Conservation (phyloP, 2,113 vertebrate genomes). For the Pomatorhinus ruficollis region DNA sequence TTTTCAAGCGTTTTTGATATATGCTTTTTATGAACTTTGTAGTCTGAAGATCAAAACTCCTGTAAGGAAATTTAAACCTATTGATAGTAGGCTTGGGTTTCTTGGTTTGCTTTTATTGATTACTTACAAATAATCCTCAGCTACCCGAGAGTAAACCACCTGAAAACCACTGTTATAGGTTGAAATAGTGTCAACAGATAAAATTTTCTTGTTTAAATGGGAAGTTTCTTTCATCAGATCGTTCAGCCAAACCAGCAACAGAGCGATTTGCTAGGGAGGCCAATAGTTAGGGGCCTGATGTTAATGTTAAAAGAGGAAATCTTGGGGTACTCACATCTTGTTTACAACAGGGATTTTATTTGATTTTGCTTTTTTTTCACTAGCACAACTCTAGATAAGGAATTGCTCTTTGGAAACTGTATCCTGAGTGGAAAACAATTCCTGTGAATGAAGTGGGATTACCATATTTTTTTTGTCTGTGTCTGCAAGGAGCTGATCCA, state of each 20-base stretch:
- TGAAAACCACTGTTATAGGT: neutral
- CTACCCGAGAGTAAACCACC: neutral
- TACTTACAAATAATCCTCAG: neutral
- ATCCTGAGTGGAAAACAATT: neutral
- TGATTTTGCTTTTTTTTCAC: neutral
- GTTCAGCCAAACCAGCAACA: neutral
- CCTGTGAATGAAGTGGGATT: neutral
- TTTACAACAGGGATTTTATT: neutral
- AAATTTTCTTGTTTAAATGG: neutral
- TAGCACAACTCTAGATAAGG: neutral
- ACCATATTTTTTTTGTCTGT: neutral
- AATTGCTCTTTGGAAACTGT: neutral
- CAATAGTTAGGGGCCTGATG: neutral
- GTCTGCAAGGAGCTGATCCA: constrained; percentile 16
- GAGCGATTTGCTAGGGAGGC: neutral
- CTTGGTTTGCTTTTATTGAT: neutral
- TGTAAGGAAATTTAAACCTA: neutral
- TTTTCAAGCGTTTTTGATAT: neutral
- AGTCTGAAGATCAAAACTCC: neutral
- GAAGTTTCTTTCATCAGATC: neutral
- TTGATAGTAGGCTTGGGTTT: neutral
- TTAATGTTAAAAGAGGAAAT: neutral
- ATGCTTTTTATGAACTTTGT: neutral
- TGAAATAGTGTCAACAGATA: neutral
- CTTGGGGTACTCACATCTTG: neutral